Percentiles rank a stretch among this genome's conserved stretches.
These are phyloP conservation scores for Slavum lentiscoides DNA, from an alignment of 2,888 invertebrate genomes.

Conservation along the genomic window DNA sequence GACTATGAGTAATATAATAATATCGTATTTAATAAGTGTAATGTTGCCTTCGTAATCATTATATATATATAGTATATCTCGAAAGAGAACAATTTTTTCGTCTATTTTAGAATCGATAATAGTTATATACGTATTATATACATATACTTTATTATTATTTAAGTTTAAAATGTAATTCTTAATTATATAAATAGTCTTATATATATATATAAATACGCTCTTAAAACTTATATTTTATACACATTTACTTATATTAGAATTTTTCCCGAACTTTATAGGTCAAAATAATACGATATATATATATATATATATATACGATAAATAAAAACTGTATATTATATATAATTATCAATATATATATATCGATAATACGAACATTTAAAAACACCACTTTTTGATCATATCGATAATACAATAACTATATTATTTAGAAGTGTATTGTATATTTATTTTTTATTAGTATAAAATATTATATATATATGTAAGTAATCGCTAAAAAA, in stretches of 20 bases:
- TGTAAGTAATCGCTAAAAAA: conserved; percentile 13
- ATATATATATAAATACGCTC: conserved; percentile 5
- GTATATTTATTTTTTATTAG: conserved; percentile 25
- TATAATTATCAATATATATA: not conserved
- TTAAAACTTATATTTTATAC: conserved; percentile 12
- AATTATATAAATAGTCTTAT: conserved; percentile 8
- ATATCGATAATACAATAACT: conserved; percentile 17
- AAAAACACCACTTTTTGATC: conserved; percentile 40
- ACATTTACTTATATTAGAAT: conserved; percentile 7
- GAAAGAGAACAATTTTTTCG: not conserved
- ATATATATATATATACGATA: not conserved
- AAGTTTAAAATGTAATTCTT: not conserved
- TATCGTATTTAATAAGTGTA: not conserved
- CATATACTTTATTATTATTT: not conserved
- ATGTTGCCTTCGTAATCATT: conserved; percentile 8
- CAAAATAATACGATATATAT: conserved; percentile 17
- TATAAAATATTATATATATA: not conserved
- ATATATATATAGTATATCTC: not conserved
- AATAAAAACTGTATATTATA: conserved; percentile 4
- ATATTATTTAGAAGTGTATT: not conserved
- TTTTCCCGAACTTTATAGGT: conserved; percentile 17
- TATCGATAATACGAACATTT: conserved; percentile 19
- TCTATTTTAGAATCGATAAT: conserved; percentile 12
- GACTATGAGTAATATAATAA: not conserved
- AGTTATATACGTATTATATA: not conserved